Base-by-base conservation (phyloP, 2,113 vertebrate genomes). In the Oncorhynchus gorbuscha region DNA sequence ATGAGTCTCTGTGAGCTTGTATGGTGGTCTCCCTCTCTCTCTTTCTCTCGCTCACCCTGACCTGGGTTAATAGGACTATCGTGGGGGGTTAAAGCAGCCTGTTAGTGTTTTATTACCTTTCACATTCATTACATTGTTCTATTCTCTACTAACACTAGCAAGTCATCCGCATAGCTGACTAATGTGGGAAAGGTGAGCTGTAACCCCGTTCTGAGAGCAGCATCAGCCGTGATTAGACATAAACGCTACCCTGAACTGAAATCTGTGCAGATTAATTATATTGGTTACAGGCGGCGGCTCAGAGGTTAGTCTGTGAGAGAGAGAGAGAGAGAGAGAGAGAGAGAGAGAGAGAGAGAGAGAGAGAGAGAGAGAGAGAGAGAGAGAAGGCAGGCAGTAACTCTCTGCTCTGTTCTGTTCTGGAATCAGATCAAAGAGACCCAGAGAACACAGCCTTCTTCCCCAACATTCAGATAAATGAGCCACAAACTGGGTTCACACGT, bases 101-200 rank as follows among this genome's bases (percentile, higher is more conserved):
- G 59, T 32, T 74, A 74, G n/a, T 24, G 28, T 65, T 64, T 28
- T 74, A 39, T 20, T 77, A n/a, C 65, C 18, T 26, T 67, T 62
- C 59, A 62, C 59, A 62, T 62, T 62, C 59, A 62, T 62, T 62
- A 62, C 59, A 62, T 62, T 22, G 20, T 62, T 62, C 59, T 62
- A 62, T 62, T 62, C 5, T 62, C 22, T 24, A 12, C 22, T 24
- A 28, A 30, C 65, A 26, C 65, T 67, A 2, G 11, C 22, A 67
- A 24, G 22, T 14, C 11, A 26, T 64, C 20, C 24, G n/a, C 24
- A 26, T 64, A 18, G 20, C 12, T 64, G 22, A 26, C 61, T 64
- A 64, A 64, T 55, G 14, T 55, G 51, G 51, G 51, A 55, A 55
- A 55, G 51, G 51, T 55, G 51, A 55, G 51, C 51, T 18, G 51